A percentile compares a stretch with the other conserved stretches of the same genome.
Conservation (phyloP, 1,140 invertebrate genomes). For the Lerema accius region DNA sequence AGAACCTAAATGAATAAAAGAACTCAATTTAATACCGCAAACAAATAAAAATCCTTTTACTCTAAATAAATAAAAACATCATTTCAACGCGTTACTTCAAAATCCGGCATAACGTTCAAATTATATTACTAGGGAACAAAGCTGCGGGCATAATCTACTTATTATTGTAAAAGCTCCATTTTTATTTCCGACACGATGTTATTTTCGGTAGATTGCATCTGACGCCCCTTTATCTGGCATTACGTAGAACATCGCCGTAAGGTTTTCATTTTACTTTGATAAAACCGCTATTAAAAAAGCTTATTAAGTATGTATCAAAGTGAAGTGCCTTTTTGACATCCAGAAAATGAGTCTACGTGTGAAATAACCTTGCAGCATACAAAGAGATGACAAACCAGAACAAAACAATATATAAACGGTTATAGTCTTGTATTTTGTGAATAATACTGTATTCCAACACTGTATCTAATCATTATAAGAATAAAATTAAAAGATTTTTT, state of each 20-base stretch:
- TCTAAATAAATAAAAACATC: background rate
- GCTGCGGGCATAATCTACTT: background rate
- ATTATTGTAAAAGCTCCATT: constrained; percentile 3
- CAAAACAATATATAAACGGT: background rate
- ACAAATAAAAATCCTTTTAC: background rate
- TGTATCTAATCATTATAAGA: too few relatives aligned
- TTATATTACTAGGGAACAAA: background rate
- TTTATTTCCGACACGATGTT: constrained; percentile 9
- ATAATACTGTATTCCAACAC: too few relatives aligned
- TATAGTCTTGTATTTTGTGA: too few relatives aligned
- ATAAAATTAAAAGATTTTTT: too few relatives aligned
- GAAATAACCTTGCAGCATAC: background rate
- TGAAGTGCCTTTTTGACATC: constrained; percentile 7
- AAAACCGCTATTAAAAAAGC: constrained; percentile 7
- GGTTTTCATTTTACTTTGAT: background rate
- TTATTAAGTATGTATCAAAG: constrained; percentile 10
- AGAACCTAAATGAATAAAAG: too few relatives aligned
- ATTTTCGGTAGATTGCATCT: constrained; percentile 10
- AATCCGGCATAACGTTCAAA: too few relatives aligned
- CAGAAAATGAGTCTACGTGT: constrained; percentile 2
- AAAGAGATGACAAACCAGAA: constrained; percentile 1
- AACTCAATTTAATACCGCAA: background rate
- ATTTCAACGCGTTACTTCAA: background rate
- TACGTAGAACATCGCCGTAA: background rate
- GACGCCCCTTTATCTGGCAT: constrained; percentile 1